These are phyloP conservation scores for Pterostichus madidus DNA, from an alignment of 2,888 invertebrate species.

Conservation along the genomic window DNA sequence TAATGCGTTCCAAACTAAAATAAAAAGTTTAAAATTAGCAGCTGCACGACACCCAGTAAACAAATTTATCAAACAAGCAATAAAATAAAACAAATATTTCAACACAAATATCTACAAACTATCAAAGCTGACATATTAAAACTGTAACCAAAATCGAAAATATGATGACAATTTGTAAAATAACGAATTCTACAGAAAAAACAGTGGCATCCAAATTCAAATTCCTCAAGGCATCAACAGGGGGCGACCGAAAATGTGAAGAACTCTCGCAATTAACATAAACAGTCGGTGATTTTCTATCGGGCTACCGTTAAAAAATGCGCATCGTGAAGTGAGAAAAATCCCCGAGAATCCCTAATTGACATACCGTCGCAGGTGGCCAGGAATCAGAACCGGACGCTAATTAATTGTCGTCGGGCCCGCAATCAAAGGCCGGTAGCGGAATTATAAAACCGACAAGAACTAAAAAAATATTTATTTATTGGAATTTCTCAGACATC, in stretches of 20 bases:
- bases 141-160: slow-evolving; percentile 18
- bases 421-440: slow-evolving; percentile 55
- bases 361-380: slow-evolving; percentile 59
- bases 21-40: slow-evolving; percentile 14
- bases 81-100: slow-evolving; percentile 30
- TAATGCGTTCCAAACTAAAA: slow-evolving; percentile 23
- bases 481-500: slow-evolving; percentile 53
- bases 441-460: slow-evolving; percentile 52
- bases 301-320: slow-evolving; percentile 37
- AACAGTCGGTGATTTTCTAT: slow-evolving; percentile 44
- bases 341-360: slow-evolving; percentile 54
- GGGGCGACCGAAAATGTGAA: slow-evolving; percentile 35
- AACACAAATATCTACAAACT: slow-evolving; percentile 21
- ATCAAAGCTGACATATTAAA: slow-evolving; percentile 14
- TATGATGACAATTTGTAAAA: slow-evolving; percentile 4
- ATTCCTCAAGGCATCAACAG: slow-evolving; percentile 20
- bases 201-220: background rate
- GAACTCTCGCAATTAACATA: slow-evolving; percentile 48
- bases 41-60: slow-evolving; percentile 26
- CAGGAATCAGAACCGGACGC: slow-evolving; percentile 34
- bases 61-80: slow-evolving; percentile 33
- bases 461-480: slow-evolving; percentile 50
- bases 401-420: slow-evolving; percentile 61
- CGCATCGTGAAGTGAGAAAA: slow-evolving; percentile 50
- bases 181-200: slow-evolving; percentile 21